phyloP scores from a whole-genome alignment of 2,888 invertebrate genomes.

The Watsonalla binaria region DNA sequence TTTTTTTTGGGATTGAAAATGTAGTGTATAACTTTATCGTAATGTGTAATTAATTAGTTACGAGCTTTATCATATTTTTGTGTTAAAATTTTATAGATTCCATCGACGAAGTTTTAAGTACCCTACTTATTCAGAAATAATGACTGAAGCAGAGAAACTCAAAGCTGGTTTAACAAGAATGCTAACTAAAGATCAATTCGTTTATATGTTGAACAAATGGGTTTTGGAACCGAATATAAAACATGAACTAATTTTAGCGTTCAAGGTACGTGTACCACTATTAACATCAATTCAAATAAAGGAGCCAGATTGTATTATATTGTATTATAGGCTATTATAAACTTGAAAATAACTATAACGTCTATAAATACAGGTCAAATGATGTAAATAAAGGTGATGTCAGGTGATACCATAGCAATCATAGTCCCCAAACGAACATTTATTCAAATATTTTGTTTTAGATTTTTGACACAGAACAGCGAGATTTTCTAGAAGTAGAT shows the following conservation, averaged over 20 bases:
- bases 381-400: no score
- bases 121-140: slow-evolving; percentile 58
- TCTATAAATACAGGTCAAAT: no score
- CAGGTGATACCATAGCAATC: no score
- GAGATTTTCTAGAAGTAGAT: slow-evolving; percentile 51
- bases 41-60: neutral
- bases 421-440: no score
- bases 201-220: slow-evolving; percentile 56
- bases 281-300: no score
- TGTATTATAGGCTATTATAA: no score
- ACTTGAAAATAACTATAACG: no score
- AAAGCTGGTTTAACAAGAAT: slow-evolving; percentile 44
- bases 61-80: neutral
- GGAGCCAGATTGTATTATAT: neutral
- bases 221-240: slow-evolving; percentile 46
- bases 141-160: slow-evolving; percentile 51
- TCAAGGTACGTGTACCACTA: slow-evolving; percentile 35
- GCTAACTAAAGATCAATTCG: slow-evolving; percentile 55
- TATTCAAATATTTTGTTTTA: no score
- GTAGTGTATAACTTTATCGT: slow-evolving; percentile 32
- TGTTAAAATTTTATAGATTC: slow-evolving; percentile 33
- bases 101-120: slow-evolving; percentile 59
- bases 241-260: slow-evolving; percentile 60
- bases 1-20: slow-evolving; percentile 54
- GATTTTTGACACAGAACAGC: slow-evolving; percentile 65